Evolutionary conservation across 2,888 invertebrate species (phyloP).

Genomic region (Noctua fimbriata): DNA sequence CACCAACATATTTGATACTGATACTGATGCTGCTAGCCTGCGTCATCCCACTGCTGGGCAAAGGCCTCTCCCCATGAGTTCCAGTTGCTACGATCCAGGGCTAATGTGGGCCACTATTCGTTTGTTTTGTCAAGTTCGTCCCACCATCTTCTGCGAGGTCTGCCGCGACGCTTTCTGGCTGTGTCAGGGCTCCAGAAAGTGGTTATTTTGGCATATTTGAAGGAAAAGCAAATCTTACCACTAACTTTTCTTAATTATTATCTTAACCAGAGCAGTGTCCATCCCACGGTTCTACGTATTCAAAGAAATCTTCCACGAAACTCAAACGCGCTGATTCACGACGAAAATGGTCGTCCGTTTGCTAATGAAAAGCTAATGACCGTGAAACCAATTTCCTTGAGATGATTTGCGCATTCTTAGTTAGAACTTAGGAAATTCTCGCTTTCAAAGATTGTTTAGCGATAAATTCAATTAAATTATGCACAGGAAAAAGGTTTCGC

Average conservation of each 20-base stretch:
- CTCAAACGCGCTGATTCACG: conserved; percentile 43
- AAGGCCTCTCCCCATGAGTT: too few relatives aligned
- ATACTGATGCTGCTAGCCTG: too few relatives aligned
- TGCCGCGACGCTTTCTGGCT: too few relatives aligned
- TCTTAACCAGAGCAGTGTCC: not conserved
- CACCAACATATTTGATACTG: too few relatives aligned
- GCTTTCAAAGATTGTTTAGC: not conserved
- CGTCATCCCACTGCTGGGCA: too few relatives aligned
- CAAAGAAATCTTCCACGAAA: conserved; percentile 2
- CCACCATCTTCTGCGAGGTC: too few relatives aligned
- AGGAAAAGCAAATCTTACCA: not conserved
- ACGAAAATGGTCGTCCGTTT: conserved; percentile 28
- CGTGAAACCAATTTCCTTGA: conserved; percentile 29
- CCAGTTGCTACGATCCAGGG: too few relatives aligned
- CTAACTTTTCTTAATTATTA: not conserved
- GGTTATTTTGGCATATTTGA: too few relatives aligned
- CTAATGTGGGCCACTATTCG: too few relatives aligned
- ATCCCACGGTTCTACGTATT: not conserved
- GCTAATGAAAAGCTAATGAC: conserved; percentile 47
- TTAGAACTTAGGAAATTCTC: conserved; percentile 4
- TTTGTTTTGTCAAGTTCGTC: too few relatives aligned
- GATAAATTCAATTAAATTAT: not conserved
- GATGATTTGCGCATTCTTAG: conserved; percentile 44
- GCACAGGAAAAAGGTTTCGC: not conserved
- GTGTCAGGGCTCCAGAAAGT: too few relatives aligned